A percentile compares a stretch with the other conserved stretches of the same genome.
Evolutionary conservation across 2,113 vertebrate genomes (phyloP).

Genomic region (Macaca mulatta): DNA sequence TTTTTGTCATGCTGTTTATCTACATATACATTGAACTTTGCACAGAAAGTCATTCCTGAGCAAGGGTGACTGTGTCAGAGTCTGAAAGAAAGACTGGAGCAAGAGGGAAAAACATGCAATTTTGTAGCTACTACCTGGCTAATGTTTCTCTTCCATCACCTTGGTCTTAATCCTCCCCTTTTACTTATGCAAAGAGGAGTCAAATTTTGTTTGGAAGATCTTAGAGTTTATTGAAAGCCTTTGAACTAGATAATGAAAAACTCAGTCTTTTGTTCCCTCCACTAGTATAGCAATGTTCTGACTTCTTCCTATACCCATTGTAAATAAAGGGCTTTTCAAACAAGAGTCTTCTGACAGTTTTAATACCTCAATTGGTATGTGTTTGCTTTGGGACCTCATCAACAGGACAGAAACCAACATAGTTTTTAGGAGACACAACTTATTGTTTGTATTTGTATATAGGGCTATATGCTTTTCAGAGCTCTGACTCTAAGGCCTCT

Average conservation of each 20-base stretch:
- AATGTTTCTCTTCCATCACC: slow-evolving; percentile 50
- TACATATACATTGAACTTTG: slow-evolving; percentile 76
- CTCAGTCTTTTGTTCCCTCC: not conserved
- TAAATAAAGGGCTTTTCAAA: not conserved
- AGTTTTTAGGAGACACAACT: not conserved
- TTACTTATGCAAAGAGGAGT: slow-evolving; percentile 58
- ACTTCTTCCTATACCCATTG: not conserved
- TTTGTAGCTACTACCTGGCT: slow-evolving; percentile 45
- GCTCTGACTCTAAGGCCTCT: not conserved
- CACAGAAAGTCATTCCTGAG: slow-evolving; percentile 67
- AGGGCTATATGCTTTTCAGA: not conserved
- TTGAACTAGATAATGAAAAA: slow-evolving; percentile 46
- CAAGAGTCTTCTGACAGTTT: not conserved
- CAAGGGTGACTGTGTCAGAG: not conserved
- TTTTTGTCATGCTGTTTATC: slow-evolving; percentile 74
- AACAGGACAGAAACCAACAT: not conserved
- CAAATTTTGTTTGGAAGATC: slow-evolving; percentile 64
- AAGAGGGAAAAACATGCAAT: slow-evolving; percentile 43
- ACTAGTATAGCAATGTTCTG: not conserved
- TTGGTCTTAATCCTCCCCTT: slow-evolving; percentile 27
- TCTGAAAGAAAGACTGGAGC: slow-evolving; percentile 31
- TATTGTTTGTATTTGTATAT: not conserved
- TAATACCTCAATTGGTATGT: not conserved
- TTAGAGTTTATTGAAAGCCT: slow-evolving; percentile 55
- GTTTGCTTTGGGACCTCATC: not conserved